Base-by-base conservation (phyloP, 2,888 invertebrate species). In the Plemyria rubiginata region DNA sequence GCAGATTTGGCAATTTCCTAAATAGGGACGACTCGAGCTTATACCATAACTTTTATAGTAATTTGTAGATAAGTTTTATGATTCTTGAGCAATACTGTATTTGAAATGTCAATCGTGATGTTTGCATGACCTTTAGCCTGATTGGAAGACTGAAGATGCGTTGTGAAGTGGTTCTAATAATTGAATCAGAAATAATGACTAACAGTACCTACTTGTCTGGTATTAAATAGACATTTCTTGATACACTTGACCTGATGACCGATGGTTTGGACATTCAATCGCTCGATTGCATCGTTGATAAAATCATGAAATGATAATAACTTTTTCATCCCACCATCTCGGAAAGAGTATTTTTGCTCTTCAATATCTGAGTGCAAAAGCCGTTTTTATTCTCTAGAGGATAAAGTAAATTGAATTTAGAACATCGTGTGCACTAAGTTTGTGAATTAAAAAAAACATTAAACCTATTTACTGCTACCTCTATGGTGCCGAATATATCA, bases 31-130 rank as follows among this genome's bases (percentile, higher is more conserved):
- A n/a, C 4, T 29, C 6, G 45, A 53, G 15, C n/a, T 51, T 51
- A 29, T 46, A 15, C n/a, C 13, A 52, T 43, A 49, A 36, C 43
- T 60, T 49, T 54, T 8, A 50, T 32, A 50, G 28, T 60, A 60
- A 16, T 60, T 60, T 60, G 40, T 57, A 15, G 29, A 49, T 57
- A 53, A 8, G 58, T 54, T 62, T 70, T 66, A 73, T 68, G 53
- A 60, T 50, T 68, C 61, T 79, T 73, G 68, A 68, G 73, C 68
- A 80, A 79, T 58, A 22, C 46, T 61, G 49, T 62, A 49, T 68
- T 70, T 64, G 53, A 81, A 82, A 81, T 82, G 78, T 75, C 76
- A 82, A 72, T 79, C 74, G 74, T 79, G 75, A 71, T 58, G 66
- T 70, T 70, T 70, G 16, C 61, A 36, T 72, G 72, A 70, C 74